Conservation (phyloP, 2,113 vertebrate species). For the Sclerurus mexicanus region DNA sequence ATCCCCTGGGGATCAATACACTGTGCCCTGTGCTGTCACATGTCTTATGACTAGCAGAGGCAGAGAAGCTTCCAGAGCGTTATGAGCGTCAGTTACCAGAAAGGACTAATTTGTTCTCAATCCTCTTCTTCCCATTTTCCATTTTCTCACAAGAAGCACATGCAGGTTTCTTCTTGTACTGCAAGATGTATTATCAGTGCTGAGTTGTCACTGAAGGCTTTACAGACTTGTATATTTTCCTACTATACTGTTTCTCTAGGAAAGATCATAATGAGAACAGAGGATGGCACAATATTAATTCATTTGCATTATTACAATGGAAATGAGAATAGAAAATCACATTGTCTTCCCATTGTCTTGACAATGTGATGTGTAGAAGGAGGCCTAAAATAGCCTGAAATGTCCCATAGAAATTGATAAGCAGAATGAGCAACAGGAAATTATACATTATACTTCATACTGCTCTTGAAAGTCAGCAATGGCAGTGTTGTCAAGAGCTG, state of each 20-base stretch:
- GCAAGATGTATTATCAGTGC: not conserved
- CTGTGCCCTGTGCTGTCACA: not conserved
- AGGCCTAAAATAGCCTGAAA: constrained; percentile 11
- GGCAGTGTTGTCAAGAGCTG: not conserved
- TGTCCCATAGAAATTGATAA: not conserved
- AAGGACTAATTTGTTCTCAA: not conserved
- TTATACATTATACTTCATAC: not conserved
- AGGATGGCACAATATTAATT: not conserved
- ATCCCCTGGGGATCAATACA: not conserved
- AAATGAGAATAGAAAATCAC: not conserved
- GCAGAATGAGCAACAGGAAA: not conserved
- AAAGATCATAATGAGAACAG: not conserved
- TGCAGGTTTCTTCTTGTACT: not conserved
- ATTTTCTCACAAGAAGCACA: not conserved
- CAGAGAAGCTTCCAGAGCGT: not conserved
- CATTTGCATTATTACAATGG: not conserved
- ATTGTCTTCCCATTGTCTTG: not conserved
- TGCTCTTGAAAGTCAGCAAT: not conserved
- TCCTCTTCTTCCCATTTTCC: not conserved
- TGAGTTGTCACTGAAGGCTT: not conserved
- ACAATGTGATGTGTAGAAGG: not conserved
- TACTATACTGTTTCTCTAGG: not conserved
- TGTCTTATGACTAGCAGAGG: not conserved
- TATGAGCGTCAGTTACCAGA: not conserved
- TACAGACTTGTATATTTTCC: not conserved